Evolutionary conservation across 1,140 invertebrate species (phyloP), one percentile per base, ranked within the genome.

Genomic region (Cotesia chilonis): DNA sequence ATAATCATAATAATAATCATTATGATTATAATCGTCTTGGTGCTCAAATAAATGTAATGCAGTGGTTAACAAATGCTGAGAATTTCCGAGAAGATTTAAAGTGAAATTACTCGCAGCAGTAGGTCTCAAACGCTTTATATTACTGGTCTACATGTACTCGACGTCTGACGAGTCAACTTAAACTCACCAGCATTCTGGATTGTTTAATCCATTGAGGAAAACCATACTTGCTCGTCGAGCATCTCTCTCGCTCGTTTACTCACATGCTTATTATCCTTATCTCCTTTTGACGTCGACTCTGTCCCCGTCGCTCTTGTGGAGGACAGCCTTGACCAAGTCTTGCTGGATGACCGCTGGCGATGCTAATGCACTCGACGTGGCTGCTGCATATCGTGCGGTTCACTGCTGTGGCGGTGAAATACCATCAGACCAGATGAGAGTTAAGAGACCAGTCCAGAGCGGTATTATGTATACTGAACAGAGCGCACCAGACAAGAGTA

Each of bases 311-410:
- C 54, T 55, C 54, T 17, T 59, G 17, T 4, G 17, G 7, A 36
- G 9, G 9, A 59, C 64, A 66, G 64, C 64, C 64, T 66, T 66
- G 64, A 66, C 64, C 38, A 47, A 47, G n/a, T 51, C 64, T 66
- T 47, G 28, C 60, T 63, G 35, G 60, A 10, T 63, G 60, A 66
- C 64, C 47, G 17, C 64, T 51, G 38, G 60, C 9, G 41, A 63
- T 63, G 60, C 35, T 66, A 66, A 61, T 61, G 60, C 60, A 61
- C 60, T 61, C 60, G 60, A 61, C 60, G 60, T 36, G 41, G 41
- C 41, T 47, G 41, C 41, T 47, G 41, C 41, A 47, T 47, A 47
- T 47, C 41, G 41, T 47, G 41, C 41, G 41, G 41, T 47, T 47
- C 41, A 47, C 41, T 47, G 41, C 10, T 47, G 41, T 47, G 41